Evolutionary conservation across 1,140 invertebrate genomes (phyloP), one percentile per base, ranked within the genome.

Genomic region (Drosophila burlai): DNA sequence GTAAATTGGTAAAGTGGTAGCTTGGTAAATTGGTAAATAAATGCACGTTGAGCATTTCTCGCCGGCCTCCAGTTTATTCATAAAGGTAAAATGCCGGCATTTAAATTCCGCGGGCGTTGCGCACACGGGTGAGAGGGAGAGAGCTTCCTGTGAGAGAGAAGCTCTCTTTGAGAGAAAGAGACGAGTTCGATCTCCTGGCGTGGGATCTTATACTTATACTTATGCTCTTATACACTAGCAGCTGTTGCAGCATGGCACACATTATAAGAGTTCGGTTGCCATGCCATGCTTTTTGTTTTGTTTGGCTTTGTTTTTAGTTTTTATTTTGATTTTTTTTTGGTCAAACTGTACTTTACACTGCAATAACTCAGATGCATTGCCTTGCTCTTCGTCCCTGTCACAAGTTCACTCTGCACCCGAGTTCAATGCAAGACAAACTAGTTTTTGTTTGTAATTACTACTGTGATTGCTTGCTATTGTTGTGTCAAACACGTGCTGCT

Each of bases 71-170:
- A 81, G 69, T 57, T 89, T 89, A 87, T 87, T 87, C 76, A 89
- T 89, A 72, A 87, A 87, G 84, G 73, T 78, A 81, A 57, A 87
- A 59, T 62, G 72, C 81, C 81, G 78, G 85, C 81, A 90, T 87
- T 87, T 81, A 89, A 81, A 87, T 87, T 87, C 84, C 66, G 45
- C 46, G 9, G 54, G 52, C 65, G 58, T 36, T 8, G 15, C 18
- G 7, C 21, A 21, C 57, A 59, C 7, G 29, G 5, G 18, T 46
- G 45, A 6, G 36, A 47, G 65, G 15, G 62, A 21, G 45, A 64
- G 38, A 63, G 46, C 16, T 36, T 26, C 21, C 34, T 31, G 67
- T n/a, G 24, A 34, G 62, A 15, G 36, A 34, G 36, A 2, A 21
- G 21, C 38, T 45, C 18, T 38, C 36, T 29, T n/a, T n/a, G 18